Evolutionary conservation across 2,797 vertebrate genomes (phyloP).

Genomic region (Channallabes apus): DNA sequence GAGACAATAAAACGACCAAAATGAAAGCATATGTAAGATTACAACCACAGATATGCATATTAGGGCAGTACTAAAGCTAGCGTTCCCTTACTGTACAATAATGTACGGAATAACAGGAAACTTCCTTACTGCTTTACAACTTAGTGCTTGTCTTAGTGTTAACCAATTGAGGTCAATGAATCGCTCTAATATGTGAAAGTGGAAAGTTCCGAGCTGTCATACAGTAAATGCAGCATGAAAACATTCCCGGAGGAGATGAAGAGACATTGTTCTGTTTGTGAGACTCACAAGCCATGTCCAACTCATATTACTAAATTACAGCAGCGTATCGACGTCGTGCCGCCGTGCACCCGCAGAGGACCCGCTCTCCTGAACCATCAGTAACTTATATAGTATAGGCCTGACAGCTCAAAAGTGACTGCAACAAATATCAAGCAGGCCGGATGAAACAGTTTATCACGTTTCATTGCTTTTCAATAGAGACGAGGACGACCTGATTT

Average conservation of each 20-base stretch:
- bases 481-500: conserved; percentile 78
- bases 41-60: background rate
- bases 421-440: conserved; percentile 77
- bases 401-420: conserved; percentile 79
- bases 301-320: conserved; percentile 63
- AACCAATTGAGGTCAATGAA: background rate
- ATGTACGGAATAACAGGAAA: background rate
- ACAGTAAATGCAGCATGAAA: background rate
- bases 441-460: conserved; percentile 82
- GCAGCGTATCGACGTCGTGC: conserved; percentile 71
- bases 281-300: conserved; percentile 21
- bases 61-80: background rate
- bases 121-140: background rate
- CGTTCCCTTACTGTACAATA: too few species aligned
- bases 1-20: background rate
- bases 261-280: conserved; percentile 15
- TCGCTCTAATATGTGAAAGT: background rate
- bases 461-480: conserved; percentile 82
- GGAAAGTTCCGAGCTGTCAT: conserved; percentile 10
- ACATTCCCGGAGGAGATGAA: conserved; percentile 3
- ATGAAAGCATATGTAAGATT: background rate
- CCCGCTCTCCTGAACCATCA: conserved; percentile 66
- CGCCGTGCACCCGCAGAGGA: conserved; percentile 73
- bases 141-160: background rate
- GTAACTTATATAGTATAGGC: conserved; percentile 72